phyloP scores from a whole-genome alignment of 2,888 invertebrate genomes.

The Ormyrus pomaceus region DNA sequence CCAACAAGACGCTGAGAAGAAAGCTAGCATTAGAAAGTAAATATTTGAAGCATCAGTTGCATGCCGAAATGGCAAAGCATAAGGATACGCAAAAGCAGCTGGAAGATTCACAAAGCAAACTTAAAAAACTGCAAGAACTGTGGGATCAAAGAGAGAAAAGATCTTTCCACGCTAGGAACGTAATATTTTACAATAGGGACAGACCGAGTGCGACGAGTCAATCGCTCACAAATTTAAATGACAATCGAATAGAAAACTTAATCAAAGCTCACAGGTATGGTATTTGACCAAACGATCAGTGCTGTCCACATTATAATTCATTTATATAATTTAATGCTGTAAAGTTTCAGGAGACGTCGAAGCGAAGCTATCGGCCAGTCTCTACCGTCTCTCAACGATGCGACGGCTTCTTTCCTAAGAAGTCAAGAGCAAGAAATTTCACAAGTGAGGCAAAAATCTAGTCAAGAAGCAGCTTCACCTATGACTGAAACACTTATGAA shows the following conservation, averaged over 20 bases:
- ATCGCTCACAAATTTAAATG: slow-evolving; percentile 69
- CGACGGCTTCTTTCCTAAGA: background rate
- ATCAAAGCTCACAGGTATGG: slow-evolving; percentile 30
- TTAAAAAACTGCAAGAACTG: slow-evolving; percentile 79
- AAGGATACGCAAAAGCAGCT: slow-evolving; percentile 84
- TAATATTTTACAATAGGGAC: slow-evolving; percentile 51
- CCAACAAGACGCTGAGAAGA: slow-evolving; percentile 80
- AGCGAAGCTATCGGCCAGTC: slow-evolving; percentile 35
- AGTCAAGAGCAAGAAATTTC: slow-evolving; percentile 29
- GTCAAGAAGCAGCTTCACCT: background rate
- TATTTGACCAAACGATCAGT: no score
- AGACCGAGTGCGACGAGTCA: slow-evolving; percentile 61
- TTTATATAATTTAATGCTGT: no score
- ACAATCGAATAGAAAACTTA: slow-evolving; percentile 60
- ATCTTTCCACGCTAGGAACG: slow-evolving; percentile 65
- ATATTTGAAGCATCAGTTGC: slow-evolving; percentile 84
- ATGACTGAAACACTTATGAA: slow-evolving; percentile 67
- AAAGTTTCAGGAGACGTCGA: slow-evolving; percentile 29
- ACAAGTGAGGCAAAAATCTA: background rate
- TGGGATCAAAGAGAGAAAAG: slow-evolving; percentile 78
- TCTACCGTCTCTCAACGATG: slow-evolving; percentile 35
- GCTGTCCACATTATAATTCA: no score
- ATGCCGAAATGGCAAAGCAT: slow-evolving; percentile 82
- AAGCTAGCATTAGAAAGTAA: slow-evolving; percentile 85
- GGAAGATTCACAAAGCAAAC: slow-evolving; percentile 80